Conservation (phyloP, 92 coral and sea anemone genomes). For the Desmophyllum pertusum region DNA sequence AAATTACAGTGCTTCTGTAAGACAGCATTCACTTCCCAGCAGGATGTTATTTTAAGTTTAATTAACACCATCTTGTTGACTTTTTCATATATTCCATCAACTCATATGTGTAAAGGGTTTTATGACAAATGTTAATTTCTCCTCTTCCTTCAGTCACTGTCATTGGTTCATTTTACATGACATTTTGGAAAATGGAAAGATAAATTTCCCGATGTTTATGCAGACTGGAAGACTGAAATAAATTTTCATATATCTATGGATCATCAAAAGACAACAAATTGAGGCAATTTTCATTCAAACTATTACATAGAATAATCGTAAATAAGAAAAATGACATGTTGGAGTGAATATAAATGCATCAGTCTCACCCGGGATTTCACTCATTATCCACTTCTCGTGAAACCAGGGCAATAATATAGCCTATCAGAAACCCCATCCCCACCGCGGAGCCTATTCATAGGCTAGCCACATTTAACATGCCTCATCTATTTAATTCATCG, state of each 20-base stretch:
- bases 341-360: not conserved
- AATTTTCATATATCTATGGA: too few relatives aligned
- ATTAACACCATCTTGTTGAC: not conserved
- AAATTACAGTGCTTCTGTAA: not conserved
- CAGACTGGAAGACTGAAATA: too few relatives aligned
- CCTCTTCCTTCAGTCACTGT: not conserved
- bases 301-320: too few relatives aligned
- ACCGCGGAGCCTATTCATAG: too few relatives aligned
- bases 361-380: too few relatives aligned
- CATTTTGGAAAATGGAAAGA: too few relatives aligned
- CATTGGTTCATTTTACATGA: not conserved
- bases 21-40: not conserved
- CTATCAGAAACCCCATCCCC: too few relatives aligned
- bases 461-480: slow-evolving; percentile 3
- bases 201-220: too few relatives aligned
- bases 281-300: too few relatives aligned
- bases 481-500: not conserved
- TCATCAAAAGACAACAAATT: too few relatives aligned
- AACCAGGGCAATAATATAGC: not conserved
- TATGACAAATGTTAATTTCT: not conserved
- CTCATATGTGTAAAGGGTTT: not conserved
- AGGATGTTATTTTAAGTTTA: not conserved
- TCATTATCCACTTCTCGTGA: not conserved
- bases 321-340: not conserved
- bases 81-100: not conserved